Conservation (phyloP, 2,113 vertebrate genomes). For the Seriola aureovittata region DNA sequence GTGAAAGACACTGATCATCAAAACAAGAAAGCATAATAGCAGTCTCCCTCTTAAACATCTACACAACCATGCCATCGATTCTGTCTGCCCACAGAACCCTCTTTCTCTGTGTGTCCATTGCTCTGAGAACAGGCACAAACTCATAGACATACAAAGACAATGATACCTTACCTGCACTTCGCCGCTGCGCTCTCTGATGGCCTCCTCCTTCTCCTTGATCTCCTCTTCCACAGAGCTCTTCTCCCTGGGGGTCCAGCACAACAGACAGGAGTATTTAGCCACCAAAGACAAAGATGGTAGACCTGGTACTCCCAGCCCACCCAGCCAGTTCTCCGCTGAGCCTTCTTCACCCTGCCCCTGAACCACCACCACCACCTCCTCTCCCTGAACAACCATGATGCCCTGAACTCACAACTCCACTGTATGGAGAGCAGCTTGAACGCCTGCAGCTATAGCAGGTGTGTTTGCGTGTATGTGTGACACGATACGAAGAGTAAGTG, state of each 20-base stretch:
- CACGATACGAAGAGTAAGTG: not conserved
- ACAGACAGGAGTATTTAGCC: slow-evolving; percentile 93
- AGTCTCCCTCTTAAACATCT: not conserved
- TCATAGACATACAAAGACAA: not conserved
- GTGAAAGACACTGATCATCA: not conserved
- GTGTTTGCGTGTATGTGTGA: slow-evolving; percentile 4
- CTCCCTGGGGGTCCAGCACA: slow-evolving; percentile 98
- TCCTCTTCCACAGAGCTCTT: slow-evolving; percentile 96
- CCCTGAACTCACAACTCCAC: slow-evolving; percentile 42
- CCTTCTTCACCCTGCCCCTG: slow-evolving; percentile 56
- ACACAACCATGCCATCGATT: not conserved
- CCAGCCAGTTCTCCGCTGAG: slow-evolving; percentile 71
- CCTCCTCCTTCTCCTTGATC: slow-evolving; percentile 96
- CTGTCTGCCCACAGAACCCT: not conserved
- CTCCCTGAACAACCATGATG: slow-evolving; percentile 89
- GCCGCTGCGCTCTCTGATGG: slow-evolving; percentile 90
- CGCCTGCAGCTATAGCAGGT: slow-evolving; percentile 25
- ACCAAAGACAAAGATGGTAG: slow-evolving; percentile 88
- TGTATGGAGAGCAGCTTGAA: slow-evolving; percentile 9
- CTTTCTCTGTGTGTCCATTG: too few relatives aligned
- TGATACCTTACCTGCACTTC: slow-evolving; percentile 92
- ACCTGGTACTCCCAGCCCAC: slow-evolving; percentile 83
- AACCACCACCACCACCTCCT: slow-evolving; percentile 83
- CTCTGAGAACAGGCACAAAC: not conserved
- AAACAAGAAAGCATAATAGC: not conserved